A percentile compares a stretch with the other conserved stretches of the same genome.
Evolutionary conservation across 2,797 vertebrate genomes (phyloP).

Genomic region (Rhinoraja longicauda): DNA sequence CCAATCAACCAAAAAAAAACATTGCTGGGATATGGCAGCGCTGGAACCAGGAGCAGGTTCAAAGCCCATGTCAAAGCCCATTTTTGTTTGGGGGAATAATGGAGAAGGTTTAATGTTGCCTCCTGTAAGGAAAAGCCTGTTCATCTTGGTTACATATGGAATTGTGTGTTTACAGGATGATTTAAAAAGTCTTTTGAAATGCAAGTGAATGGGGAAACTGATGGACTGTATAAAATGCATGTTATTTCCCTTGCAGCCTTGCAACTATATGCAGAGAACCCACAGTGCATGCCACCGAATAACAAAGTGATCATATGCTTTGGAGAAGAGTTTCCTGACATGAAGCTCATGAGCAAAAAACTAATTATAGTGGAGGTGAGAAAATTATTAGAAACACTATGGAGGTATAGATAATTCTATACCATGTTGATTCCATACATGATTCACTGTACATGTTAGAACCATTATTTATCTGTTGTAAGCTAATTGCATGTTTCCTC

Average conservation of each 20-base stretch:
- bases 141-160: background rate
- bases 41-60: too few relatives aligned
- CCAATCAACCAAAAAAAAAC: background rate
- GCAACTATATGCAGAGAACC: conserved; percentile 75
- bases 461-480: background rate
- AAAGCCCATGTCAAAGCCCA: background rate
- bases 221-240: background rate
- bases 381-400: background rate
- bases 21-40: background rate
- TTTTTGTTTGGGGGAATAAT: background rate
- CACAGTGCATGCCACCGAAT: conserved; percentile 72
- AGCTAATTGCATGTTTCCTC: too few relatives aligned
- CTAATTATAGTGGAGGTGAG: conserved; percentile 90
- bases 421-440: too few relatives aligned
- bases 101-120: background rate
- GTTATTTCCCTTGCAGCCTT: conserved; percentile 60
- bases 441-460: background rate
- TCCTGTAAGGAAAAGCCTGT: background rate
- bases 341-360: conserved; percentile 69
- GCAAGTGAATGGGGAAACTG: background rate
- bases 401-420: background rate
- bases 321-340: conserved; percentile 84
- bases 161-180: background rate
- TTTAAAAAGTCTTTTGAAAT: background rate
- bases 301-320: conserved; percentile 82